Evolutionary conservation across 2,113 vertebrate genomes (phyloP), one percentile per base, ranked within the genome.

Genomic region (Limanda limanda): DNA sequence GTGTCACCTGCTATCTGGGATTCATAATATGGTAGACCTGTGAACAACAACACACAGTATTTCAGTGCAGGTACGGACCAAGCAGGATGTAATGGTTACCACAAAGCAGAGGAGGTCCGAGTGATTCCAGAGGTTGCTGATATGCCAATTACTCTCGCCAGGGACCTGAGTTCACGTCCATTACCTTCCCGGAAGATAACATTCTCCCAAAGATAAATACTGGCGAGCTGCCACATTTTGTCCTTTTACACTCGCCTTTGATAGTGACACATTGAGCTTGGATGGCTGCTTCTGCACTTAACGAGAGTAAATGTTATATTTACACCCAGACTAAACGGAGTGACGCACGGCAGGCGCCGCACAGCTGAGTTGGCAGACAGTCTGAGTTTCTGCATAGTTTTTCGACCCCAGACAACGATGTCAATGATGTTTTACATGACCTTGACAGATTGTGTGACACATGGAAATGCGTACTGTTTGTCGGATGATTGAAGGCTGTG

Each of bases 251-350:
- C 62, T 84, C 72, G 51, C 69, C 57, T 86, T 88, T 76, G 61
- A 77, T 63, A 14, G 59, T 66, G 78, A 78, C 55, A 37, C 71
- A 67, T 73, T 77, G 65, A 74, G 73, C 79, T 64, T 71, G 70
- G 78, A 79, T 67, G 27, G 64, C 69, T 79, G 77, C 63, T 72
- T 66, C 68, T 80, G 71, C 79, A 68, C 82, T 84, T 67, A 76
- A 61, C n/a, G 23, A 63, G 71, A 69, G 65, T 74, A 59, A 88
- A 79, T 85, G 73, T 68, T 64, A 40, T 27, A 80, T 83, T 85
- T 78, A 69, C 71, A 77, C 40, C 60, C 71, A 81, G 65, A 71
- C 67, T 77, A 62, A 81, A 79, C 61, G 24, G 54, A 68, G 48
- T 52, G 81, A 71, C 18, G 52, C 21, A 59, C 25, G 63, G 52